These are phyloP conservation scores for Phocoena sinus DNA, from an alignment of 2,113 vertebrate genomes.

Conservation along the genomic window DNA sequence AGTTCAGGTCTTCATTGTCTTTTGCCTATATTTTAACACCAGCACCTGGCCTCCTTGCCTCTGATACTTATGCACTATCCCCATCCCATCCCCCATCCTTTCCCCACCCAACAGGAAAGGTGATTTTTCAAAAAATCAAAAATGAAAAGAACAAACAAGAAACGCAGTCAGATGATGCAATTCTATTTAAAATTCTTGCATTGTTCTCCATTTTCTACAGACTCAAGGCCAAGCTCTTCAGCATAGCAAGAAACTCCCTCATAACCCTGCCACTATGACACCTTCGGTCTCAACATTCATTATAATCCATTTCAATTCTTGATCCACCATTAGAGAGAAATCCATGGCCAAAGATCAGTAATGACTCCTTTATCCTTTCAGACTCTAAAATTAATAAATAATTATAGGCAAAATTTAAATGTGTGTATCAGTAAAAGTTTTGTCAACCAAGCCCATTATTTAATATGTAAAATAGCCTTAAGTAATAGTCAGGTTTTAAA, in stretches of 20 bases:
- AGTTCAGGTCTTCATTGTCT: background rate
- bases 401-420: background rate
- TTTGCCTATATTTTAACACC: background rate
- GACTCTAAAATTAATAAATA: background rate
- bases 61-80: background rate
- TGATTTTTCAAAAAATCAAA: background rate
- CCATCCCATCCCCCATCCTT: background rate
- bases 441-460: background rate
- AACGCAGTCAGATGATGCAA: background rate
- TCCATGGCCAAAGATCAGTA: background rate
- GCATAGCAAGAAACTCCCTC: background rate
- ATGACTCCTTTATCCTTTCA: background rate
- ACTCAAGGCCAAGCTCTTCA: background rate
- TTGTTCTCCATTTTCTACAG: background rate
- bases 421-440: background rate
- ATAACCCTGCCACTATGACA: background rate
- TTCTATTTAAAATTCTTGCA: background rate
- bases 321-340: background rate
- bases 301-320: background rate
- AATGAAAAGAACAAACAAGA: background rate
- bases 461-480: background rate
- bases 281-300: background rate
- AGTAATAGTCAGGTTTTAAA: background rate
- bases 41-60: background rate
- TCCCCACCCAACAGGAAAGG: background rate